Evolutionary conservation across 2,888 invertebrate species (phyloP).

Genomic region (Corbicula japonica): DNA sequence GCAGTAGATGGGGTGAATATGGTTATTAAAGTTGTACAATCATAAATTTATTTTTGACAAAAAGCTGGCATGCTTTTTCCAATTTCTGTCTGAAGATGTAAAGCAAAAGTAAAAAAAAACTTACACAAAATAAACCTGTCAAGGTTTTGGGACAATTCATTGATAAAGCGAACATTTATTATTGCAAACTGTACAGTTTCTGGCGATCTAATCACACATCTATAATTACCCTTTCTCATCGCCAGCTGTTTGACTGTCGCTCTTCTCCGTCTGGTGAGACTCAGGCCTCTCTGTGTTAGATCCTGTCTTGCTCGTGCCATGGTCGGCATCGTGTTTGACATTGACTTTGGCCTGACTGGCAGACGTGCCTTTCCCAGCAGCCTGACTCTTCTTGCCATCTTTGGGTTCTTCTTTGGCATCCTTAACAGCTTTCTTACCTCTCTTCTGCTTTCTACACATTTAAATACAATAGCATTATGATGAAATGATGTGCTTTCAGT

Average conservation of each 20-base stretch:
- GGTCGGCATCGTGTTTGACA: conserved; percentile 78
- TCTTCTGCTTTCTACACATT: conserved; percentile 33
- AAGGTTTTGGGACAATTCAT: too few species aligned
- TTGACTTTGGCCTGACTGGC: conserved; percentile 73
- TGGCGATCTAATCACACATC: not conserved
- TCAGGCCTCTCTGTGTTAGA: conserved; percentile 83
- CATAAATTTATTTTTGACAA: too few species aligned
- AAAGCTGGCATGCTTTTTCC: too few species aligned
- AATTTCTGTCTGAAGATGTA: too few species aligned
- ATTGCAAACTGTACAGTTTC: not conserved
- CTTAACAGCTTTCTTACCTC: conserved; percentile 62
- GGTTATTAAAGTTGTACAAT: too few species aligned
- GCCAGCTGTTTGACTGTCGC: conserved; percentile 73
- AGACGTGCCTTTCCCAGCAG: conserved; percentile 73
- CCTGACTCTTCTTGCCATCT: conserved; percentile 81
- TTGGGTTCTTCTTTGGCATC: conserved; percentile 74
- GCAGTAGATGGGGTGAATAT: too few species aligned
- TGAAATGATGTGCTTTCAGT: too few species aligned
- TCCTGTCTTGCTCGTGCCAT: conserved; percentile 73
- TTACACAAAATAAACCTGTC: too few species aligned
- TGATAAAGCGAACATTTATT: too few species aligned
- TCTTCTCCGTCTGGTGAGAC: conserved; percentile 84
- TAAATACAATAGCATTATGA: too few species aligned
- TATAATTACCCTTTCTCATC: conserved; percentile 74
- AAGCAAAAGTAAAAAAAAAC: too few species aligned